phyloP scores from a whole-genome alignment of 2,888 invertebrate species.

The Antitype chi region DNA sequence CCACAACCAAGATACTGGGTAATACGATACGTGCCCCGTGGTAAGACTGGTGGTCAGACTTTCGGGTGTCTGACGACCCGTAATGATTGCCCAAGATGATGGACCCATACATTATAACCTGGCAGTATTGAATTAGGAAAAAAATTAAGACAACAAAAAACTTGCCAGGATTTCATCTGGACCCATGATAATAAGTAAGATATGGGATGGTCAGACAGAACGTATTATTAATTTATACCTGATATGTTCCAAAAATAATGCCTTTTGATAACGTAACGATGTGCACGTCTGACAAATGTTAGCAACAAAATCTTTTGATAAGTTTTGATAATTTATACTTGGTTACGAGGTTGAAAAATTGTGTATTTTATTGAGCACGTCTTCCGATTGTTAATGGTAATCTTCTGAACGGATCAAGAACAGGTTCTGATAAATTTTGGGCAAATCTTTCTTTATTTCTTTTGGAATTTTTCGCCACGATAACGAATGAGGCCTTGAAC shows the following conservation, averaged over 20 bases:
- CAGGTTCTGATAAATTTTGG: constrained; percentile 62
- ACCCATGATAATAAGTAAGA: constrained; percentile 28
- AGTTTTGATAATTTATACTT: constrained; percentile 63
- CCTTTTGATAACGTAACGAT: constrained; percentile 50
- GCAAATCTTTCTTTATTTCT: constrained; percentile 42
- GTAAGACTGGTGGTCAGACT: no score
- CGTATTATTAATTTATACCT: constrained; percentile 10
- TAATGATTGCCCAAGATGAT: neutral
- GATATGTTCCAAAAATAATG: constrained; percentile 41
- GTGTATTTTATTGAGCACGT: constrained; percentile 68
- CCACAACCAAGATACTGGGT: no score
- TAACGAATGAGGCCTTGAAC: constrained; percentile 67
- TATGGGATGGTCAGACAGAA: neutral
- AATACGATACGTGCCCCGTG: no score
- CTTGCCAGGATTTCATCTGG: neutral
- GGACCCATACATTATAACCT: neutral
- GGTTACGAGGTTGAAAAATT: constrained; percentile 71
- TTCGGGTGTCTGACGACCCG: no score
- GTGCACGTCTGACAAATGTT: constrained; percentile 49
- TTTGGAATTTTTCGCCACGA: constrained; percentile 51
- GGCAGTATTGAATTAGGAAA: neutral
- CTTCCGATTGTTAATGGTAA: constrained; percentile 67
- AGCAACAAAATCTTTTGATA: constrained; percentile 28
- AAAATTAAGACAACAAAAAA: neutral
- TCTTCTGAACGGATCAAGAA: constrained; percentile 63